A percentile compares a stretch with the other conserved stretches of the same genome.
phyloP scores from a whole-genome alignment of 2,113 vertebrate species.

The Bolborhynchus lineola region DNA sequence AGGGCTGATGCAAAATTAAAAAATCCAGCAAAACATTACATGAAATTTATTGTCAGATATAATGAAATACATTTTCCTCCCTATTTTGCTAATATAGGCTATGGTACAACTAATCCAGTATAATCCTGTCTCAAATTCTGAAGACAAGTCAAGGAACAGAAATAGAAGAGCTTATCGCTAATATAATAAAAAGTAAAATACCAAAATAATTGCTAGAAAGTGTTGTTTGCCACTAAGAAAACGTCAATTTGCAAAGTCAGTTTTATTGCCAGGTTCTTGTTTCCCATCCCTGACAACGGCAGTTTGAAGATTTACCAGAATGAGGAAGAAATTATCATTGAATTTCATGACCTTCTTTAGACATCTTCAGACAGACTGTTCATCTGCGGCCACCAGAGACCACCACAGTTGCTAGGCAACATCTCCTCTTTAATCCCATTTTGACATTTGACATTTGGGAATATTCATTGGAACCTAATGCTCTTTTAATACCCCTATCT shows the following conservation, averaged over 20 bases:
- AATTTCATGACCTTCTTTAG: not conserved
- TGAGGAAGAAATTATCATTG: accelerated
- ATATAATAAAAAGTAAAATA: not conserved
- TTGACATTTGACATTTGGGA: conserved; percentile 45
- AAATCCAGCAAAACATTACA: not conserved
- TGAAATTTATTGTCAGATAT: not conserved
- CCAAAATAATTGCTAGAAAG: not conserved
- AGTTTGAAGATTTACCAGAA: not conserved
- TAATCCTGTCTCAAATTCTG: not conserved
- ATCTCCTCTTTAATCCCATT: conserved; percentile 36
- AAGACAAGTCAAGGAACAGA: not conserved
- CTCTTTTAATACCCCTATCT: not conserved
- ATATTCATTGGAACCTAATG: conserved; percentile 33
- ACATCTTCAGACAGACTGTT: conserved; percentile 10
- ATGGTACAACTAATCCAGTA: not conserved
- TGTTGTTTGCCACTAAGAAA: not conserved
- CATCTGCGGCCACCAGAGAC: conserved; percentile 49
- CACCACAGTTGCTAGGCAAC: conserved; percentile 70
- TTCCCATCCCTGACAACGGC: not conserved
- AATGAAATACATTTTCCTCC: not conserved
- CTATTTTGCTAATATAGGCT: not conserved
- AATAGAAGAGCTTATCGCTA: not conserved
- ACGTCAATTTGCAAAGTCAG: not conserved
- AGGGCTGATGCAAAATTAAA: not conserved
- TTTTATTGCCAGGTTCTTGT: not conserved